Evolutionary conservation across 2,113 vertebrate genomes (phyloP), one percentile per base, ranked within the genome.

Genomic region (Hemichromis elongatus): DNA sequence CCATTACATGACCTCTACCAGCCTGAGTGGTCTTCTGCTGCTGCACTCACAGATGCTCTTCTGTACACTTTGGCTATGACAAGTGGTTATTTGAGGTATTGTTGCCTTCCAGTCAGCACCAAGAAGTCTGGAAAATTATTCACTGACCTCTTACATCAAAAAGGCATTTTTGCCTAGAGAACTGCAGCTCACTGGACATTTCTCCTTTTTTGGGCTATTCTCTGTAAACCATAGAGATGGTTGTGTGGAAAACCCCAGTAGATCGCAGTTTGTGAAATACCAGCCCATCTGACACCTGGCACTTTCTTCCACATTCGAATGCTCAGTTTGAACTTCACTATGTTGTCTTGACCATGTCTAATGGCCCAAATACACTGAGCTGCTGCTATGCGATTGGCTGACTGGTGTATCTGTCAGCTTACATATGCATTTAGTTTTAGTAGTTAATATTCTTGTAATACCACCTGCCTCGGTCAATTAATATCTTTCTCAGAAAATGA

Each of bases 221-320:
- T 68, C 12, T 68, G 12, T 42, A 0, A 68, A 21, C 63, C 1
- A 1, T 68, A 14, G 14, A n/a, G n/a, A 68, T 9, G 9, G 61
- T 12, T 42, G 1, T 68, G 61, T 42, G 61, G n/a, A 14, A 40
- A 68, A 42, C 42, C 35, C 21, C 19, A 14, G 61, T 40, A 68
- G 61, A 68, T 68, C 35, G 40, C 7, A 42, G 11, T 42, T 68
- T 68, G 12, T 68, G n/a, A 42, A 68, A 24, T 68, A 68, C 35
- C 61, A 24, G 11, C 4, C 61, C 2, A 0, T 68, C 40, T 68
- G n/a, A n/a, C n/a, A n/a, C n/a, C n/a, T n/a, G n/a, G 47, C 6
- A 50, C 45, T 6, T 47, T 47, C 14, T 47, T 47, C 45, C 14
- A 16, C 45, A 47, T 47, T 47, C 14, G 8, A 9, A 37, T 37